These are phyloP conservation scores for Drosophila equinoxialis DNA, from an alignment of 1,140 invertebrate species.

Conservation along the genomic window DNA sequence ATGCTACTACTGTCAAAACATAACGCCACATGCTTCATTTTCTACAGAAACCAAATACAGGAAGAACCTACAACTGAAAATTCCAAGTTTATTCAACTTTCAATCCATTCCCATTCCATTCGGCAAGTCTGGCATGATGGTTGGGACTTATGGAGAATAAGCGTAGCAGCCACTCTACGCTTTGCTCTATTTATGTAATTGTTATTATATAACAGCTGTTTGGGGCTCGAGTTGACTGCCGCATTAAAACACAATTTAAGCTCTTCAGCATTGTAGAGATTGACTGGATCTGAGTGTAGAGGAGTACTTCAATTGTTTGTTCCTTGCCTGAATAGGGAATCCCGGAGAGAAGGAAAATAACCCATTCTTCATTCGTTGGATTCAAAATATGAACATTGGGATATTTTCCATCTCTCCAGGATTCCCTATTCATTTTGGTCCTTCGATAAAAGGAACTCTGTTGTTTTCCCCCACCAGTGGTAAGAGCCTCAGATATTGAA, in stretches of 20 bases:
- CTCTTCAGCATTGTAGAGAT: neutral
- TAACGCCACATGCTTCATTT: constrained; percentile 58
- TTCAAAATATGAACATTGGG: too few species aligned
- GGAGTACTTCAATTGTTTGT: neutral
- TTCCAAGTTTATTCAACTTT: constrained; percentile 30
- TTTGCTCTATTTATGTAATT: constrained; percentile 10
- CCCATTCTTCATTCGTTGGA: too few species aligned
- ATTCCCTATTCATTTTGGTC: too few species aligned
- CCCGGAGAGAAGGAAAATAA: too few species aligned
- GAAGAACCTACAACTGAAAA: constrained; percentile 29
- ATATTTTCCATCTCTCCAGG: too few species aligned
- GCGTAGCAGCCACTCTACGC: neutral
- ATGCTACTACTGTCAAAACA: constrained; percentile 48
- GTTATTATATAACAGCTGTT: constrained; percentile 4
- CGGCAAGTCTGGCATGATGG: neutral
- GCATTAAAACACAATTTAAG: constrained; percentile 9
- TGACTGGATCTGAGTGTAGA: neutral
- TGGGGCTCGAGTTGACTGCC: neutral
- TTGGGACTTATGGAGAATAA: neutral
- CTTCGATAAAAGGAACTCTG: too few species aligned
- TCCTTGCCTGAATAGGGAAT: too few species aligned
- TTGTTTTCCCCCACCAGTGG: too few species aligned
- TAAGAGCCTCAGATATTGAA: too few species aligned
- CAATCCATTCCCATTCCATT: constrained; percentile 28
- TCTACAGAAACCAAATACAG: constrained; percentile 32